Evolutionary conservation across 2,113 vertebrate species (phyloP), one percentile per base, ranked within the genome.

Genomic region (Mesoclemmys tuberculata): DNA sequence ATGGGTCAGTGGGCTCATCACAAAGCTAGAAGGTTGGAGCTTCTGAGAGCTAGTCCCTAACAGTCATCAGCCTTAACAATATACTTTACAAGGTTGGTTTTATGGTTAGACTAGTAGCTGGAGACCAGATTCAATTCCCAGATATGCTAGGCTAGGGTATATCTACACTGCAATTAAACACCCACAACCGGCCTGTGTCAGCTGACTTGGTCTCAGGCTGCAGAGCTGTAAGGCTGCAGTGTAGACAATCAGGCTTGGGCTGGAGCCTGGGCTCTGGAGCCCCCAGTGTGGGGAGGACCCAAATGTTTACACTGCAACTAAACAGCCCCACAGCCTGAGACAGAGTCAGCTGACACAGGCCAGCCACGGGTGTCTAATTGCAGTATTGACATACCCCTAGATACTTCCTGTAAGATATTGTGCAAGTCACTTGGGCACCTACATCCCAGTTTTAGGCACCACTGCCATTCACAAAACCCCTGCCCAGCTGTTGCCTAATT

Each of bases 31-130:
- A 81, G 77, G 75, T 48, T 80, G 54, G 54, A 85, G 18, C 41
- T 86, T 48, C 51, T 52, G 9, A 71, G 3, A 55, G 87, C 77
- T 71, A 31, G 81, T 90, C 10, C 85, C 61, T 85, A 78, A 80
- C 86, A 16, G 92, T 85, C 71, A 31, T 82, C 55, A 92, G 86
- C 80, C 81, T 27, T 27, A 91, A 38, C 19, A 77, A 64, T 26
- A n/a, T 51, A 56, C 8, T 19, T 18, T 21, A 29, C 22, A 64
- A 85, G 49, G 16, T 51, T 29, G 22, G n/a, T 46, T 22, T n/a
- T 58, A 54, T 83, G 81, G 58, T 52, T 1, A 2, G 8, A 44
- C 77, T 49, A 0, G 0, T 83, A 83, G 71, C 52, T 49, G 90
- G 74, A 77, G 46, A 81, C 86, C 84, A 81, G 19, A 10, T 80